These are phyloP conservation scores for Mellivora capensis DNA, from an alignment of 2,113 vertebrate genomes.

Conservation along the genomic window DNA sequence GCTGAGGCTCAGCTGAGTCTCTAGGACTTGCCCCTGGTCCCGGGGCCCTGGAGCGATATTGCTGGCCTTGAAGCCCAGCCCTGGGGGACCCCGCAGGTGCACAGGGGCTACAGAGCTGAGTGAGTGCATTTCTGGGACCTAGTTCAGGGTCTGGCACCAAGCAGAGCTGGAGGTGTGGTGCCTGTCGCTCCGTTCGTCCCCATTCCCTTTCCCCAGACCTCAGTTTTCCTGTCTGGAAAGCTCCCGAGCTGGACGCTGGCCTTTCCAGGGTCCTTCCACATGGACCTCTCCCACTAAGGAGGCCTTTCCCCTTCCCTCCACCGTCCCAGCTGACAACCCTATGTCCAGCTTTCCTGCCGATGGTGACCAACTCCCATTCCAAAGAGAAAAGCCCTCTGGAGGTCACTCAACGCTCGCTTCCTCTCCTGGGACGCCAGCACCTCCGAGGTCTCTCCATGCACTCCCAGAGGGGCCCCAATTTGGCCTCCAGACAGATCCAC, in stretches of 20 bases:
- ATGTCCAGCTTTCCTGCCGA: background rate
- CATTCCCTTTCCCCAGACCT: background rate
- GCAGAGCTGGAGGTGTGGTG: rapidly evolving
- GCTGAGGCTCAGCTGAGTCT: background rate
- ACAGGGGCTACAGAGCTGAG: background rate
- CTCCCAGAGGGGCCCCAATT: background rate
- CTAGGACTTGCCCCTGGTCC: rapidly evolving
- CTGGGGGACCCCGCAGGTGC: background rate
- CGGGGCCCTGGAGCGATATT: background rate
- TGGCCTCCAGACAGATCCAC: background rate
- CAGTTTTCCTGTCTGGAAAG: background rate
- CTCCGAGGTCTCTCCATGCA: background rate
- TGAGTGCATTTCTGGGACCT: too few species aligned
- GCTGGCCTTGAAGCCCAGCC: background rate
- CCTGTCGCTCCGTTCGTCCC: background rate
- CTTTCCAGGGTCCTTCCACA: too few species aligned
- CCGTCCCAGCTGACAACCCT: background rate
- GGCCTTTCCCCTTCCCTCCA: background rate
- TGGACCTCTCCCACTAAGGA: background rate
- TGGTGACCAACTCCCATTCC: background rate
- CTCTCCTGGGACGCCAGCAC: background rate
- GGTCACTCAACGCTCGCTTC: rapidly evolving
- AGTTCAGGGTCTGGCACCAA: background rate
- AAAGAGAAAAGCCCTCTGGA: background rate
- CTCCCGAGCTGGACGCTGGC: background rate